These are phyloP conservation scores for Ptyas mucosa DNA, from an alignment of 2,113 vertebrate genomes.

Conservation along the genomic window DNA sequence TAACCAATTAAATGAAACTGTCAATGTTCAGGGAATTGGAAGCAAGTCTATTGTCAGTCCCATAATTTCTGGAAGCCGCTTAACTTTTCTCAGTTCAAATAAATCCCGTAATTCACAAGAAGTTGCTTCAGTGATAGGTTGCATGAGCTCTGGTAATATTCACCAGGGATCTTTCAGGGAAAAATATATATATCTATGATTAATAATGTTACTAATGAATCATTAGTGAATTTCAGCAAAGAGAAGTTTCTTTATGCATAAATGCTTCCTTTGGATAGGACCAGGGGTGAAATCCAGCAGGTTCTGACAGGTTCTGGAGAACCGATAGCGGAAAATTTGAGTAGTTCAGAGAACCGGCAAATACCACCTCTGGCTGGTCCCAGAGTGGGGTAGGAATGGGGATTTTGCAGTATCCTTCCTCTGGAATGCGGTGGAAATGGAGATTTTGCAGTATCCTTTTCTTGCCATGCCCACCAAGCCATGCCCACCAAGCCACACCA, in stretches of 20 bases:
- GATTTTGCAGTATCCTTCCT: too few relatives aligned
- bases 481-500: too few relatives aligned
- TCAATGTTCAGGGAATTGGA: background rate
- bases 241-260: background rate
- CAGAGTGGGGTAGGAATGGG: too few relatives aligned
- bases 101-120: background rate
- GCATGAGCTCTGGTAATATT: background rate
- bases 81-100: background rate
- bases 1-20: constrained; percentile 5
- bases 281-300: too few relatives aligned
- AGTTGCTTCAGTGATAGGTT: background rate
- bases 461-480: too few relatives aligned
- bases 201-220: background rate
- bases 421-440: too few relatives aligned
- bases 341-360: too few relatives aligned
- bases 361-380: too few relatives aligned
- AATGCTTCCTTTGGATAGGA: background rate
- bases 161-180: background rate
- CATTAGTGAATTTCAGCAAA: background rate
- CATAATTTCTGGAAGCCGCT: background rate
- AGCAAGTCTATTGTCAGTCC: background rate
- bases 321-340: too few relatives aligned
- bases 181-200: background rate
- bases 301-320: too few relatives aligned
- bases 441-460: too few relatives aligned